These are phyloP conservation scores for Chrysaora quinquecirrha DNA, from an alignment of 30 jellyfish, hydroid and myxozoan genomes.

Conservation along the genomic window DNA sequence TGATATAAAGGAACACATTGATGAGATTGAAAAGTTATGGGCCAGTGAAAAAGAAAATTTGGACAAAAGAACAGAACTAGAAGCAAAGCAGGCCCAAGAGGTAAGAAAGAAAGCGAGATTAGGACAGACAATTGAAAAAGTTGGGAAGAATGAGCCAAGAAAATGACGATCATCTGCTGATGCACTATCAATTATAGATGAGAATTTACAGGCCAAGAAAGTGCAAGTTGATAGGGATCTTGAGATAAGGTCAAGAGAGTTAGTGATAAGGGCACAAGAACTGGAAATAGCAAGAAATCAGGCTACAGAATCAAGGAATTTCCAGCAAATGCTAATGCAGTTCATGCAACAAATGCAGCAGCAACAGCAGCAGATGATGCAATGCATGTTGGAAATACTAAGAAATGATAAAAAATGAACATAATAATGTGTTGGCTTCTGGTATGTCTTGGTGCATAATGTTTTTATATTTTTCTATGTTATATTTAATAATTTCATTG, in stretches of 20 bases:
- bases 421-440: neutral
- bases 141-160: too few species aligned
- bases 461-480: neutral
- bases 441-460: neutral
- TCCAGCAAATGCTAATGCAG: neutral
- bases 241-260: neutral
- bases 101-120: neutral
- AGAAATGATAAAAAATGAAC: too few species aligned
- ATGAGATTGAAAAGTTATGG: too few species aligned
- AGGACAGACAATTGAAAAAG: neutral
- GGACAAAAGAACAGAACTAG: too few species aligned
- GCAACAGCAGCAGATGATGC: neutral
- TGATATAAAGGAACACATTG: too few species aligned
- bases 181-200: neutral
- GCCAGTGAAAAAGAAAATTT: too few species aligned
- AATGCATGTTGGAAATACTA: neutral
- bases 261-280: neutral
- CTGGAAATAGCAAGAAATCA: neutral
- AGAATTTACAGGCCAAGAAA: neutral
- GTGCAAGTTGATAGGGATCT: neutral
- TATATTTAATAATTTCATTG: neutral
- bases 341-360: neutral
- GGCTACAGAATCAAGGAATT: neutral
- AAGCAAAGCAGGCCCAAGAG: too few species aligned
- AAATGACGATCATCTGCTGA: neutral